Conservation (phyloP, 2,888 invertebrate species). For the Stenoptilia bipunctidactyla region DNA sequence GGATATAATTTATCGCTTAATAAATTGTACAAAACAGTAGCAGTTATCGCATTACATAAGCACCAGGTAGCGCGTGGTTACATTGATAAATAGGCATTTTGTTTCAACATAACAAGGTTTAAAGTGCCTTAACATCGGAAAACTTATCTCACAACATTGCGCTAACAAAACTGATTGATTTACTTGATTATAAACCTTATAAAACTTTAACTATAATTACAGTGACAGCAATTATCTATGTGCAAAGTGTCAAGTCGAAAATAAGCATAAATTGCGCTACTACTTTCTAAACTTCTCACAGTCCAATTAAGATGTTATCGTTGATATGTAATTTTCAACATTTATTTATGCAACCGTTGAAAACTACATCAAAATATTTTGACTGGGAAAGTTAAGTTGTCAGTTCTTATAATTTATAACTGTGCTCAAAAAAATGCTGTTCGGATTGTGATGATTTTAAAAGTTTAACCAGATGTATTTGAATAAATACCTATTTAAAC, state of each 20-base stretch:
- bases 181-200: background rate
- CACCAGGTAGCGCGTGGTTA: background rate
- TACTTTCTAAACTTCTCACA: constrained; percentile 9
- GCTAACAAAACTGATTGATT: constrained; percentile 5
- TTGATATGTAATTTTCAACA: constrained; percentile 5
- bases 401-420: background rate
- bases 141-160: constrained; percentile 4
- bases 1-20: no score
- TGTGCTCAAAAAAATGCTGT: no score
- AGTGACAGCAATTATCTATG: constrained; percentile 10
- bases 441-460: no score
- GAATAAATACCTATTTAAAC: no score
- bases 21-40: background rate
- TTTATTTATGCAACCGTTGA: constrained; percentile 7
- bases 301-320: constrained; percentile 3
- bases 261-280: constrained; percentile 7
- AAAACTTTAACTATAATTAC: constrained; percentile 6
- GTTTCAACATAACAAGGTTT: background rate
- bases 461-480: no score
- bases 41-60: background rate
- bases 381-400: background rate
- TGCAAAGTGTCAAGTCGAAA: constrained; percentile 6
- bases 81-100: background rate
- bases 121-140: background rate
- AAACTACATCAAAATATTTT: constrained; percentile 1